A percentile compares a stretch with the other conserved stretches of the same genome.
phyloP scores from a whole-genome alignment of 2,888 invertebrate genomes.

The Andrena chrysosceles region DNA sequence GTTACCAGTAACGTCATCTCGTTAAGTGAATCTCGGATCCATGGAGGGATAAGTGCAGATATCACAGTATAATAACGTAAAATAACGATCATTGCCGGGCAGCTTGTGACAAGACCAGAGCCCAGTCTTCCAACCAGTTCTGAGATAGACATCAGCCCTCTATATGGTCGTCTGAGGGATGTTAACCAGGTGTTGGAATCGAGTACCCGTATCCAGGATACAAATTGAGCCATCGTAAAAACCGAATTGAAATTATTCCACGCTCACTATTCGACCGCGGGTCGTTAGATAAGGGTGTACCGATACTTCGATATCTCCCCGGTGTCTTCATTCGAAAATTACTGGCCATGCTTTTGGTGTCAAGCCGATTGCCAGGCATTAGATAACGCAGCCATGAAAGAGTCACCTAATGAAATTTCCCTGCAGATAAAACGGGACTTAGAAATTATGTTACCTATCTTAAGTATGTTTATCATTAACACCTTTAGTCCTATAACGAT shows the following conservation, averaged over 20 bases:
- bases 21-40: conserved; percentile 43
- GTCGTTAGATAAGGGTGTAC: conserved; percentile 30
- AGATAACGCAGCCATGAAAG: conserved; percentile 4
- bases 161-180: conserved; percentile 46
- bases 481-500: conserved; percentile 4
- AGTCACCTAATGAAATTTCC: conserved; percentile 23
- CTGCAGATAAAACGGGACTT: conserved; percentile 25
- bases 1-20: conserved; percentile 39
- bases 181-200: conserved; percentile 52
- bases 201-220: conserved; percentile 41
- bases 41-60: conserved; percentile 46
- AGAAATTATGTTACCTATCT: not conserved
- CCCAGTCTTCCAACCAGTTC: conserved; percentile 53
- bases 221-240: conserved; percentile 53
- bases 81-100: conserved; percentile 57
- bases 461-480: conserved; percentile 5
- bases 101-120: conserved; percentile 49
- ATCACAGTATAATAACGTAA: conserved; percentile 51
- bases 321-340: conserved; percentile 27
- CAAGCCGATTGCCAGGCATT: conserved; percentile 8
- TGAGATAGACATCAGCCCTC: conserved; percentile 49
- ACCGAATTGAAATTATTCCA: conserved; percentile 43
- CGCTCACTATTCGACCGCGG: not conserved
- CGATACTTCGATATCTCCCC: conserved; percentile 8
- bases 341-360: not conserved